Base-by-base conservation (phyloP, 64 coral and sea anemone genomes). In the Catalaphyllia jardinei region DNA sequence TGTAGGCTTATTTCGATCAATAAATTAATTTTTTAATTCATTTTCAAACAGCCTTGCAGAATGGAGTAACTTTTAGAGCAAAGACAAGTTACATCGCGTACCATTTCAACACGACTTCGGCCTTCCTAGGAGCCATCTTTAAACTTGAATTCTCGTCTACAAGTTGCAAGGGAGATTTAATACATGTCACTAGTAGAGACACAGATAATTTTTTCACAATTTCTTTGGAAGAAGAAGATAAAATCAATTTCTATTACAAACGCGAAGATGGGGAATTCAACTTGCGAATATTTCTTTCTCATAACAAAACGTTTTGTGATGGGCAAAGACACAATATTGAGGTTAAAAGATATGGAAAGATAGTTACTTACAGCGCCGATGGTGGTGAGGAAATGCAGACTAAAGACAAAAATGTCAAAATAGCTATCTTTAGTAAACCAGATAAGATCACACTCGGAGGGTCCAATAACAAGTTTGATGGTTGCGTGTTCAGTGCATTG, bases 111-210 rank as follows among this genome's bases (percentile, higher is more conserved):
- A 72, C 22, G 24, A 92, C 90, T 12, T 73, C 83, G 28, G 39
- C 81, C 18, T 86, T 78, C 15, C 83, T 57, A 65, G 62, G 84
- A 38, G 63, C 59, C 2, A 52, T 62, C 14, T 86, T 92, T 18
- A 67, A 63, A 20, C 50, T 87, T 31, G 82, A 57, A 22, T 86
- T 92, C 24, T 92, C 90, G 13, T 86, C 90, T 22, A 77, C 90
- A 25, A 92, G 60, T 1, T 92, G 90, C 39, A 57, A 74, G 14
- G 75, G 81, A 19, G 72, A 87, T n/a, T 86, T 92, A 15, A 55
- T 92, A 12, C 19, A 17, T n/a, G 76, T 92, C 6, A 79, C 81
- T 27, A 92, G 90, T 38, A 92, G 74, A 78, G 90, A 92, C 73
- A 73, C 73, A 3, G 72, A 78, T 22, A 29, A 92, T 52, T 92